These are phyloP conservation scores for Seriola dumerili DNA, from an alignment of 2,113 vertebrate species.

Conservation along the genomic window DNA sequence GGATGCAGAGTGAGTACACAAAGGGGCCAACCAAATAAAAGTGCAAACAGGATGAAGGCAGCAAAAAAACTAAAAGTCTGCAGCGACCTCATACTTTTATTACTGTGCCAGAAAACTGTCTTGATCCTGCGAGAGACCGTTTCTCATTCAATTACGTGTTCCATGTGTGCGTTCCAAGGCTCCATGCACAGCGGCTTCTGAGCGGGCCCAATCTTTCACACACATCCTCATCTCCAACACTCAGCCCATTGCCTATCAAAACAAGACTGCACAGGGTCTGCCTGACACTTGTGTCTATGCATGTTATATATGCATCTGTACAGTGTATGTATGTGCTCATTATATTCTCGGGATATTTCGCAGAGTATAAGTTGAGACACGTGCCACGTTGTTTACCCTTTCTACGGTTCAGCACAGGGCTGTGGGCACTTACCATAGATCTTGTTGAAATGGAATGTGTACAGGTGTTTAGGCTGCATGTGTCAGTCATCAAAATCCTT, in stretches of 20 bases:
- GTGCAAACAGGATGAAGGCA: conserved; percentile 67
- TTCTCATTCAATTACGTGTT: conserved; percentile 85
- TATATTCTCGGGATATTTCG: conserved; percentile 17
- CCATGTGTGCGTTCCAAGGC: conserved; percentile 80
- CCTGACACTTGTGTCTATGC: conserved; percentile 23
- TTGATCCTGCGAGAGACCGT: conserved; percentile 69
- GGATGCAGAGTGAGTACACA: conserved; percentile 53
- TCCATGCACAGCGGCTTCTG: conserved; percentile 71
- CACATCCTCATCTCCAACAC: conserved; percentile 68
- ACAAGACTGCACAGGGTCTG: conserved; percentile 58
- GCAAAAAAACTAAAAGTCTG: conserved; percentile 53
- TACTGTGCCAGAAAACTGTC: conserved; percentile 79
- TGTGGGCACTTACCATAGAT: conserved; percentile 5
- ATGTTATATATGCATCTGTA: conserved; percentile 47
- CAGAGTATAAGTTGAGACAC: conserved; percentile 34
- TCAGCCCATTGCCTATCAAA: conserved; percentile 67
- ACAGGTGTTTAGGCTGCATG: conserved; percentile 32
- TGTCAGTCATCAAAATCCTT: conserved; percentile 9
- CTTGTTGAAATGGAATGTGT: conserved; percentile 32
- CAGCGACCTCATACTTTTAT: conserved; percentile 69
- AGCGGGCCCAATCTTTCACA: conserved; percentile 69
- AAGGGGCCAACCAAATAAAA: conserved; percentile 72
- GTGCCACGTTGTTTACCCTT: conserved; percentile 37
- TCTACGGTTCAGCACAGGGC: conserved; percentile 4
- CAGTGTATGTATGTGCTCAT: conserved; percentile 5